Evolutionary conservation across 2,888 invertebrate species (phyloP), one percentile per base, ranked within the genome.

Genomic region (Chouioia cunea): DNA sequence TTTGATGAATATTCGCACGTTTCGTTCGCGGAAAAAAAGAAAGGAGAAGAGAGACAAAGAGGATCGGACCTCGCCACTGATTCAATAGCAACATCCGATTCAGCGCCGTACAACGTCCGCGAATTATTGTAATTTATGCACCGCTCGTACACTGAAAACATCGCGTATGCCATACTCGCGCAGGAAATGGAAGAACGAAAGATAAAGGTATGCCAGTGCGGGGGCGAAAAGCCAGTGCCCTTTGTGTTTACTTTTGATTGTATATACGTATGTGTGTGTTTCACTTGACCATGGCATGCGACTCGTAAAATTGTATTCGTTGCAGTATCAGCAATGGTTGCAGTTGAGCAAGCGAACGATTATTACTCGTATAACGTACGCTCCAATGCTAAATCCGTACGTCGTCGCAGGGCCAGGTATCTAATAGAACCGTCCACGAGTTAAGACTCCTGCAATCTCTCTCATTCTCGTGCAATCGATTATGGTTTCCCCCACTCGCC

Each of bases 121-220:
- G 67, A 60, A 60, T 60, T 54, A 60, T 67, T 67, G 20, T 67
- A 67, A 67, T 54, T 60, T 67, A 67, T 60, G 60, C 67, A 47
- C 18, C 52, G 66, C 58, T 15, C 14, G 53, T n/a, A 0, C 10
- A 23, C 22, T 36, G 59, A 46, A 53, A 60, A 36, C 27, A 20
- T 12, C 54, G 53, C 36, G 50, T 36, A 54, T n/a, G 36, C 15
- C 15, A 10, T 36, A 10, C 36, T 3, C 36, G 36, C 36, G 36
- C 36, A 36, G 16, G 23, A 15, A 54, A 54, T 53, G 53, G 27
- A 54, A 22, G 54, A 27, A 23, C 36, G 23, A 27, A 27, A 6
- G 27, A n/a, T 15, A 54, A 27, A 27, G 20, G n/a, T 23, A n/a
- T 22, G 4, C 54, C n/a, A 27, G 27, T 15, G 27, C 15, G 15